A percentile compares a stretch with the other conserved stretches of the same genome.
These are phyloP conservation scores for Arbacia lixula DNA, from an alignment of 53 echinoderm and acorn worm genomes.

Conservation along the genomic window DNA sequence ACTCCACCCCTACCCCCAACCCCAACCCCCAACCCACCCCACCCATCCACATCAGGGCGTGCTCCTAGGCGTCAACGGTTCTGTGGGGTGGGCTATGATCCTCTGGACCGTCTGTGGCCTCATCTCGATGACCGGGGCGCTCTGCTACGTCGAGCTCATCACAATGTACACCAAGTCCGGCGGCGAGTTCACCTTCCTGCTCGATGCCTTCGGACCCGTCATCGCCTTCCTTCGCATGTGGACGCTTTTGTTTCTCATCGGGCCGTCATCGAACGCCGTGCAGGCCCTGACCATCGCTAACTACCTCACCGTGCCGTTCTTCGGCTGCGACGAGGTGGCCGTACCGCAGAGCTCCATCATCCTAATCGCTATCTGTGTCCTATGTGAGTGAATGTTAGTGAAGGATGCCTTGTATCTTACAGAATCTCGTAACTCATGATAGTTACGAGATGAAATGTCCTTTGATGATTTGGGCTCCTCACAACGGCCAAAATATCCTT, in stretches of 20 bases:
- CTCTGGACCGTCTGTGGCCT: conserved; percentile 42
- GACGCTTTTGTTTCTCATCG: conserved; percentile 60
- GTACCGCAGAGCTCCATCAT: conserved; percentile 17
- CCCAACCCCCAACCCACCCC: too few relatives aligned
- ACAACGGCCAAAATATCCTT: too few relatives aligned
- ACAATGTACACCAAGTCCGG: conserved; percentile 77
- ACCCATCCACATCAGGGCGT: too few relatives aligned
- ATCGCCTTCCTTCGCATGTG: conserved; percentile 54
- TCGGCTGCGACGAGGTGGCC: conserved; percentile 33
- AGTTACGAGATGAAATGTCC: too few relatives aligned
- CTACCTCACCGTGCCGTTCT: conserved; percentile 60
- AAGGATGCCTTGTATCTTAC: too few relatives aligned
- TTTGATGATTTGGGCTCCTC: too few relatives aligned
- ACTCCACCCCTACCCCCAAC: too few relatives aligned
- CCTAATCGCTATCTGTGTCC: conserved; percentile 61
- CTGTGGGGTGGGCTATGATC: conserved; percentile 53
- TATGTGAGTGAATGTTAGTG: conserved; percentile 70
- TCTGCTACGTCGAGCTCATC: conserved; percentile 73
- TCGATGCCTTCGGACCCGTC: conserved; percentile 46
- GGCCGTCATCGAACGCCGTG: conserved; percentile 50
- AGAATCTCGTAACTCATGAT: too few relatives aligned
- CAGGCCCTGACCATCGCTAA: conserved; percentile 62
- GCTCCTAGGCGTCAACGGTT: conserved; percentile 54
- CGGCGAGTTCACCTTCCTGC: conserved; percentile 66
- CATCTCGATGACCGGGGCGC: conserved; percentile 59